Evolutionary conservation across 2,888 invertebrate genomes (phyloP), one percentile per base, ranked within the genome.

Genomic region (Cerastis rubricosa): DNA sequence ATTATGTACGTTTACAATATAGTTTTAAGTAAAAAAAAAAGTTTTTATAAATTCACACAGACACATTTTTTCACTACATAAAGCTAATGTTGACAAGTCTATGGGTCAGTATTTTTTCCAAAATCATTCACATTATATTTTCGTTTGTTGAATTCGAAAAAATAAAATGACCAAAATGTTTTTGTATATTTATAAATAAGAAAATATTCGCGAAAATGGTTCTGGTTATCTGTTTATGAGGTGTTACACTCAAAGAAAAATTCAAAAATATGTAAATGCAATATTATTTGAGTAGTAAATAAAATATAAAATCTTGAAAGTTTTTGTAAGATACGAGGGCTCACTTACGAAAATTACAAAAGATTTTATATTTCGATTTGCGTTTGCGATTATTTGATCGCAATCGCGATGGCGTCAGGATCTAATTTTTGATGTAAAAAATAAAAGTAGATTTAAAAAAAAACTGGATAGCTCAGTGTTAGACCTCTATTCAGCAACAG

Each of bases 121-220:
- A 85, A 85, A 88, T 88, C 87, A 88, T 89, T 89, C 81, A 81
- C 85, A 87, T 87, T 88, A 76, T 77, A 64, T 89, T 90, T 86
- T 89, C 84, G 88, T 88, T 89, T 83, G 88, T 78, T 92, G 87
- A 86, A 91, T 92, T 92, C 87, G 85, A 89, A 89, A 88, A 90
- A 91, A 90, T 85, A 87, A 93, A 92, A 90, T 85, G 94, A 95
- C 94, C 95, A 95, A 95, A n/a, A 87, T 89, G 90, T 88, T 93
- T 93, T 94, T 94, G 92, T 94, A 94, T 93, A 93, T 94, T 93
- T 93, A 93, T 94, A 92, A 90, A 89, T 91, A 92, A 90, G 91
- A 91, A 89, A 87, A 74, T 88, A 84, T 85, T 85, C 79, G 84
- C 89, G 92, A 90, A 89, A 90, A 82, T 77, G 89, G 88, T 87